A percentile compares a stretch with the other conserved stretches of the same genome.
phyloP scores from a whole-genome alignment of 2,113 vertebrate genomes.

The Protobothrops flavoviridis region DNA sequence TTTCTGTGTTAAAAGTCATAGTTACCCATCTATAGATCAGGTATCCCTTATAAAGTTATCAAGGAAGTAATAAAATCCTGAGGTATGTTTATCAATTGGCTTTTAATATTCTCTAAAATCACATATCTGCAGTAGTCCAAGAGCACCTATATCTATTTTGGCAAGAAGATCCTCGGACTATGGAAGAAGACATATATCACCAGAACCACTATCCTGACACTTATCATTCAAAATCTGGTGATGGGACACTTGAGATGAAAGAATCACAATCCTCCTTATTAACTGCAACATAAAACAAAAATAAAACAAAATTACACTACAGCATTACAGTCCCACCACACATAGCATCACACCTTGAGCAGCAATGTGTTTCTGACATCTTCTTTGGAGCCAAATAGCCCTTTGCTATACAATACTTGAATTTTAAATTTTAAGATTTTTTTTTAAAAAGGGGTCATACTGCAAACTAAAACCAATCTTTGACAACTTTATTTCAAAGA shows the following conservation, averaged over 20 bases:
- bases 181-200: neutral
- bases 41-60: neutral
- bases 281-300: neutral
- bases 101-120: neutral
- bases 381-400: too few relatives aligned
- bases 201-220: neutral
- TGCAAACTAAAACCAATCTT: too few relatives aligned
- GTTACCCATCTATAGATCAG: neutral
- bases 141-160: neutral
- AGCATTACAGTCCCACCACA: neutral
- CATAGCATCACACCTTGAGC: too few relatives aligned
- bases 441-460: too few relatives aligned
- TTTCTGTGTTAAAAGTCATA: neutral
- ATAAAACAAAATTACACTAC: neutral
- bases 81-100: neutral
- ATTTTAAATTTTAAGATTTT: too few relatives aligned
- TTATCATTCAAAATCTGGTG: neutral
- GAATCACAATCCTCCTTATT: neutral
- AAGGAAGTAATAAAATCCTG: neutral
- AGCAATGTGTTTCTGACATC: too few relatives aligned
- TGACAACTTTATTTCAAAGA: too few relatives aligned
- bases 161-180: neutral
- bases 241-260: neutral
- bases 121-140: neutral
- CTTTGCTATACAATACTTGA: too few relatives aligned